Percentiles rank a stretch among this genome's conserved stretches.
Evolutionary conservation across 1,140 invertebrate species (phyloP).

Genomic region (Cydia splendana): DNA sequence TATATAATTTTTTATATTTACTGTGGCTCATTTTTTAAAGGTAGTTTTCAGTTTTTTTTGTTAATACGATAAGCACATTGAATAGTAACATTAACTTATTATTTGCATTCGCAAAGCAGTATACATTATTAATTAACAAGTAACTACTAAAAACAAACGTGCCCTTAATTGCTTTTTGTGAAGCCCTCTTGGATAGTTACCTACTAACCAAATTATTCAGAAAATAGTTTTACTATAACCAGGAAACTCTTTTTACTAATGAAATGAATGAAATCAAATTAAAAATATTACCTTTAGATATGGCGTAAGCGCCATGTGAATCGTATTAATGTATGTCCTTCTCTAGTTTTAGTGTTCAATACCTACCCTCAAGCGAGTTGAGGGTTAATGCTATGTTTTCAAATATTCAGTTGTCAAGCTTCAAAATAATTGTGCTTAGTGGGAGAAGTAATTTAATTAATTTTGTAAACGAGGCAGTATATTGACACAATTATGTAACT

Average conservation of each 20-base stretch:
- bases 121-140: too few relatives aligned
- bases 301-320: not conserved
- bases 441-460: not conserved
- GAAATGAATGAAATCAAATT: conserved; percentile 42
- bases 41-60: not conserved
- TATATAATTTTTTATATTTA: too few relatives aligned
- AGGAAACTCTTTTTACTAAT: conserved; percentile 51
- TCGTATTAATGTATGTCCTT: not conserved
- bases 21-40: too few relatives aligned
- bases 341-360: not conserved
- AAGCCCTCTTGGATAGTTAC: not conserved
- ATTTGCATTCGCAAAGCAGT: too few relatives aligned
- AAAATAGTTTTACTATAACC: conserved; percentile 40
- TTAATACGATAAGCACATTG: too few relatives aligned
- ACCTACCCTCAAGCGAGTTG: conserved; percentile 17
- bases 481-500: not conserved
- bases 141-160: not conserved
- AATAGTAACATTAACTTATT: too few relatives aligned
- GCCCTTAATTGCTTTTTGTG: not conserved
- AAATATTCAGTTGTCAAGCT: conserved; percentile 37
- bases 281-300: not conserved
- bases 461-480: not conserved
- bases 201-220: not conserved
- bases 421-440: conserved; percentile 19
- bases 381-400: conserved; percentile 29